phyloP scores from a whole-genome alignment of 2,888 invertebrate species.

The Plagiodera versicolora region DNA sequence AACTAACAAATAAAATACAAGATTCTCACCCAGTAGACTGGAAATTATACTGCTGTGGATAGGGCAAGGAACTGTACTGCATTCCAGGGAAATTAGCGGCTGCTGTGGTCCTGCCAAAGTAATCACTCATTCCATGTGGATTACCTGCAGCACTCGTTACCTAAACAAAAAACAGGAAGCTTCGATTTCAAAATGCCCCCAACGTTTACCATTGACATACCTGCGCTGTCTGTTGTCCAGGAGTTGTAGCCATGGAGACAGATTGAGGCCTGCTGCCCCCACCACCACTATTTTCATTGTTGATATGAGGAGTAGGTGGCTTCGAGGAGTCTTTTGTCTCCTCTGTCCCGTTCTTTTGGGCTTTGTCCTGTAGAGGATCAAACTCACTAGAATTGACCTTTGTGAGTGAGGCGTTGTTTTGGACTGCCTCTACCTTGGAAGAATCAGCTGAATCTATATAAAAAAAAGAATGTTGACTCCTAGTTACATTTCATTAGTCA shows the following conservation, averaged over 20 bases:
- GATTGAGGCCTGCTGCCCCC: conserved; percentile 43
- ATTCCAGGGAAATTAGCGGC: conserved; percentile 41
- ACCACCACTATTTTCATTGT: conserved; percentile 34
- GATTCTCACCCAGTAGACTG: conserved; percentile 46
- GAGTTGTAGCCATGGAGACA: conserved; percentile 42
- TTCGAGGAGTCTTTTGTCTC: conserved; percentile 44
- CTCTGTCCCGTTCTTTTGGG: conserved; percentile 44
- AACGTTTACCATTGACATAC: too few relatives aligned
- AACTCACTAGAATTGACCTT: conserved; percentile 61
- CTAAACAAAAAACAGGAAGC: background rate
- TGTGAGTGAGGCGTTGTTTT: conserved; percentile 37
- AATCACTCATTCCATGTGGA: conserved; percentile 43
- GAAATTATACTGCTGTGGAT: conserved; percentile 47
- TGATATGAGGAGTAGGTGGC: conserved; percentile 42
- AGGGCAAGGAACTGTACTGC: conserved; percentile 45
- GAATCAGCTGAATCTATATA: conserved; percentile 28
- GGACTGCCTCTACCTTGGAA: conserved; percentile 27
- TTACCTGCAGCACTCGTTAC: conserved; percentile 40
- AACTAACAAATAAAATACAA: too few relatives aligned
- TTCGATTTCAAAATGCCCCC: too few relatives aligned
- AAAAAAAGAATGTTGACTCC: too few relatives aligned
- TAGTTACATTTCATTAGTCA: too few relatives aligned
- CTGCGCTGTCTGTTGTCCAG: conserved; percentile 36
- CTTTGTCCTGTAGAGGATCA: conserved; percentile 60
- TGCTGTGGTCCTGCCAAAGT: conserved; percentile 45